A percentile compares a stretch with the other conserved stretches of the same genome.
phyloP scores from a whole-genome alignment of 2,113 vertebrate species.

The Condylura cristata region DNA sequence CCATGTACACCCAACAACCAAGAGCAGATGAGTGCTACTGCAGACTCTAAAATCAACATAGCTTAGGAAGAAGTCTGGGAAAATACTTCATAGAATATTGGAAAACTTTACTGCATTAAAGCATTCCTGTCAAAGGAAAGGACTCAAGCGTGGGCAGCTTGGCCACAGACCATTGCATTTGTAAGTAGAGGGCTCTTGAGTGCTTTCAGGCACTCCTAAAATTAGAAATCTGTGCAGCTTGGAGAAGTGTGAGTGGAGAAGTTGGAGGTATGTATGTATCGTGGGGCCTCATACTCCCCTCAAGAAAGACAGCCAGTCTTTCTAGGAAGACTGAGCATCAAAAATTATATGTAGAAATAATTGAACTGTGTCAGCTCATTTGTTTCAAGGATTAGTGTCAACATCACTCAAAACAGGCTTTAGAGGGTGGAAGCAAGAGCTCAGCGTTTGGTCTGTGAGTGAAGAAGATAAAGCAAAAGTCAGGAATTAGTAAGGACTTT shows the following conservation, averaged over 20 bases:
- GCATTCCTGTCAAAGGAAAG: slow-evolving; percentile 49
- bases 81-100: not conserved
- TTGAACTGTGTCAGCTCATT: slow-evolving; percentile 35
- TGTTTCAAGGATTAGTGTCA: slow-evolving; percentile 48
- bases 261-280: not conserved
- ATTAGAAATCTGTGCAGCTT: slow-evolving; percentile 3
- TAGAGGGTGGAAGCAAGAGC: not conserved
- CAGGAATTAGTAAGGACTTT: slow-evolving; percentile 53
- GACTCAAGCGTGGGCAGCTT: not conserved
- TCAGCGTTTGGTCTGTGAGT: slow-evolving; percentile 28
- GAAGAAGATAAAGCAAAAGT: slow-evolving; percentile 63
- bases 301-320: not conserved
- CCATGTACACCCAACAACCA: not conserved
- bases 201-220: slow-evolving; percentile 7
- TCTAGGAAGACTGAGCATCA: slow-evolving; percentile 30
- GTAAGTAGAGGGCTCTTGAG: not conserved
- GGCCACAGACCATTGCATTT: not conserved
- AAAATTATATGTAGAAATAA: slow-evolving; percentile 27
- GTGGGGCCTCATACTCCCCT: not conserved
- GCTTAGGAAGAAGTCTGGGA: slow-evolving; percentile 31
- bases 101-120: slow-evolving; percentile 15
- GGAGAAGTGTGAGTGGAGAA: not conserved
- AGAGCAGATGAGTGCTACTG: not conserved
- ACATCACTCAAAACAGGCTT: slow-evolving; percentile 21
- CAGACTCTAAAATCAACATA: not conserved